phyloP scores from a whole-genome alignment of 2,888 invertebrate species.

The Xanthorhoe designata region DNA sequence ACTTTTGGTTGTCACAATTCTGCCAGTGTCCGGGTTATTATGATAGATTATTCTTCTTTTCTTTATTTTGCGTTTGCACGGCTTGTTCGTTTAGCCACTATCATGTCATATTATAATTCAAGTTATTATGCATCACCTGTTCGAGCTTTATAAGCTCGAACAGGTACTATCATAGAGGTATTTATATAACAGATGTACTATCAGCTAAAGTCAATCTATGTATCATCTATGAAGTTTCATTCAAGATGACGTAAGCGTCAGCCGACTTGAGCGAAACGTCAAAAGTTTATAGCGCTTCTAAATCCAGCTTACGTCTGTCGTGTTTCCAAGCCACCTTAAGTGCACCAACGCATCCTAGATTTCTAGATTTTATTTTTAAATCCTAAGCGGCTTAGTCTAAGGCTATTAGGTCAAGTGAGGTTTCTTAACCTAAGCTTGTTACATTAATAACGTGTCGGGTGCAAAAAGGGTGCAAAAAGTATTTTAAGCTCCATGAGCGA shows the following conservation, averaged over 20 bases:
- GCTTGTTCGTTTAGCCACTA: no score
- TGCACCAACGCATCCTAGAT: conserved; percentile 34
- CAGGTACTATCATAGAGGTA: no score
- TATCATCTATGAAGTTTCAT: no score
- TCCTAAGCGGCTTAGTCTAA: conserved; percentile 40
- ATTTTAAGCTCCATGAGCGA: conserved; percentile 12
- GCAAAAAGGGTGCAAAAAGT: conserved; percentile 9
- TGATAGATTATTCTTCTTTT: no score
- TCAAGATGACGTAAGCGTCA: neutral
- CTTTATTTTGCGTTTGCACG: no score
- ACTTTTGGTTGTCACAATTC: no score
- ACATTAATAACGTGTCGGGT: conserved; percentile 52
- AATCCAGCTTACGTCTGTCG: conserved; percentile 17
- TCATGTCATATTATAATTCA: no score
- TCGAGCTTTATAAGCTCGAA: no score
- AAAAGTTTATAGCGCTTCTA: neutral
- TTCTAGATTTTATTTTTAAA: conserved; percentile 44
- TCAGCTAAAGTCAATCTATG: no score
- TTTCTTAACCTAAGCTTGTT: conserved; percentile 69
- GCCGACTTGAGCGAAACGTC: neutral
- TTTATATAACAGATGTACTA: no score
- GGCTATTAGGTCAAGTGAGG: conserved; percentile 63
- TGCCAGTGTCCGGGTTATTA: no score
- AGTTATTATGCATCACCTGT: no score
- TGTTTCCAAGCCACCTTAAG: neutral